Conservation (phyloP, 2,797 vertebrate species). For the Cuculus canorus region DNA sequence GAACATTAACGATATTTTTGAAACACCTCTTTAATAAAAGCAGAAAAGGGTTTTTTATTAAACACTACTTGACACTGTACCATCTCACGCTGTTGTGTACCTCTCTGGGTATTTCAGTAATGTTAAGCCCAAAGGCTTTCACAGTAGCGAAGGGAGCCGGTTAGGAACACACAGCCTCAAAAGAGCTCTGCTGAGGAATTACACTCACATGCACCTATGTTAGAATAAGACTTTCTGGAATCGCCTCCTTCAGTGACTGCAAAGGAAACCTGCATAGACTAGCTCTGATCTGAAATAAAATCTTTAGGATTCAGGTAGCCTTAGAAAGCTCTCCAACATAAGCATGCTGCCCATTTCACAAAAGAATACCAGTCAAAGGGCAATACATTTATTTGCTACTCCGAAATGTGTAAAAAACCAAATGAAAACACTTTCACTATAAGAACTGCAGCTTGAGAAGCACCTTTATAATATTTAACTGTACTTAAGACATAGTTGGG, state of each 20-base stretch:
- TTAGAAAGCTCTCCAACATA: not conserved
- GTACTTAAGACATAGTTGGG: not conserved
- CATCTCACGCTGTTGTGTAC: not conserved
- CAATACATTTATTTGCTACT: not conserved
- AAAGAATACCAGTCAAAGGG: not conserved
- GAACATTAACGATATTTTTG: not conserved
- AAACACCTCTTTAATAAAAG: not conserved
- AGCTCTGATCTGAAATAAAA: not conserved
- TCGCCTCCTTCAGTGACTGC: not conserved
- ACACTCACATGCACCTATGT: not conserved
- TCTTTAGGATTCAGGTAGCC: not conserved
- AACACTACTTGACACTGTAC: not conserved
- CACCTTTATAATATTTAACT: not conserved
- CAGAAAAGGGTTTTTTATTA: not conserved
- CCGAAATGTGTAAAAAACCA: not conserved
- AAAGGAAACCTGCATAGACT: not conserved
- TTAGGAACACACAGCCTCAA: not conserved
- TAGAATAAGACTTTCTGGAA: not conserved
- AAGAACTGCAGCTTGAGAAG: not conserved
- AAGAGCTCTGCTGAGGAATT: not conserved
- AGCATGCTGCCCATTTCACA: not conserved
- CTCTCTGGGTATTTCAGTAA: not conserved
- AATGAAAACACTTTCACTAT: not conserved
- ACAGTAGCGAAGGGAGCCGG: not conserved
- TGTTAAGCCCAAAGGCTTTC: not conserved